phyloP scores from a whole-genome alignment of 1,140 invertebrate species.

The Pogonomyrmex barbatus region DNA sequence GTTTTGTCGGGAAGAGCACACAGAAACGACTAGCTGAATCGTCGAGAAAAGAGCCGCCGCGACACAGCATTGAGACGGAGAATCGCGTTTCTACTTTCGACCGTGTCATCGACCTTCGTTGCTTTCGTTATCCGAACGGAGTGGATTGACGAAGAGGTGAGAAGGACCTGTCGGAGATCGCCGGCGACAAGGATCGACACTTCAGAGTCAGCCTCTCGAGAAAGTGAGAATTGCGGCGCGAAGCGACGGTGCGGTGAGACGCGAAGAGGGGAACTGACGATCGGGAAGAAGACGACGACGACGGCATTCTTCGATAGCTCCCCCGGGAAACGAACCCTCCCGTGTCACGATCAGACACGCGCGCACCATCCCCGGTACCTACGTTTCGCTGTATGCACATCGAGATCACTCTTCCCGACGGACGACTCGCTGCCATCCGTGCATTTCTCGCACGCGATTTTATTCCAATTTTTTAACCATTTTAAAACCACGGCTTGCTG shows the following conservation, averaged over 20 bases:
- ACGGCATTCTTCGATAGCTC: slow-evolving; percentile 62
- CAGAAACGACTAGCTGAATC: slow-evolving; percentile 18
- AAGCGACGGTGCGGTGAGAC: neutral
- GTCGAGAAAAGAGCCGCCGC: slow-evolving; percentile 38
- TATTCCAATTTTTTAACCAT: slow-evolving; percentile 30
- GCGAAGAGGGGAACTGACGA: neutral
- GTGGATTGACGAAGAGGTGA: neutral
- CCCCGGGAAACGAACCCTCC: slow-evolving; percentile 59
- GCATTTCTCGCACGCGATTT: neutral
- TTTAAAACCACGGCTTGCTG: neutral
- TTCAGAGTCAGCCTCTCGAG: slow-evolving; percentile 24
- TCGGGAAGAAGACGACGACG: neutral
- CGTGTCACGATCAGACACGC: slow-evolving; percentile 40
- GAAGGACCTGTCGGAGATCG: slow-evolving; percentile 27
- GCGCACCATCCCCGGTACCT: neutral
- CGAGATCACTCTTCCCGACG: neutral
- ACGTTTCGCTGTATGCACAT: slow-evolving; percentile 31
- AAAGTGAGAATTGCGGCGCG: slow-evolving; percentile 32
- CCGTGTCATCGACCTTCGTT: slow-evolving; percentile 36
- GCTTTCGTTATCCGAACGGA: slow-evolving; percentile 39
- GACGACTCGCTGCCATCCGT: neutral
- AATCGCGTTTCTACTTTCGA: slow-evolving; percentile 24
- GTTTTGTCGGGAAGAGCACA: slow-evolving; percentile 23
- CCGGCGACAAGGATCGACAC: slow-evolving; percentile 38
- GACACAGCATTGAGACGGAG: slow-evolving; percentile 19